Evolutionary conservation across 1,140 invertebrate genomes (phyloP).

Genomic region (Magallana ariakensis): DNA sequence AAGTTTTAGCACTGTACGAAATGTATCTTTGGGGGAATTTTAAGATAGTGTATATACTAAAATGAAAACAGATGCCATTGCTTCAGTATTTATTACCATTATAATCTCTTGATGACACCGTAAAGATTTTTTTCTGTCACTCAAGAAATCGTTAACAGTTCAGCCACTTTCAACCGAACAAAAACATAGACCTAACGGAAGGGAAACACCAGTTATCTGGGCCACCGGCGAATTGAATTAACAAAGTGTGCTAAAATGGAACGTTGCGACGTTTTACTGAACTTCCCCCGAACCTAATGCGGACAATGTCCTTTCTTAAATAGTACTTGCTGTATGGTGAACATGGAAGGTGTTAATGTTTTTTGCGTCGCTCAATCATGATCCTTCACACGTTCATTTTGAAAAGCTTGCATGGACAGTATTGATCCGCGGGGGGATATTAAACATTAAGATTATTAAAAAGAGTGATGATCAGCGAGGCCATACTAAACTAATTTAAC

Average conservation of each 20-base stretch:
- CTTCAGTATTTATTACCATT: too few relatives aligned
- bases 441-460: not conserved
- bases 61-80: too few relatives aligned
- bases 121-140: too few relatives aligned
- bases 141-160: too few relatives aligned
- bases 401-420: conserved; percentile 4
- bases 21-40: too few relatives aligned
- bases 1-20: too few relatives aligned
- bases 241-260: not conserved
- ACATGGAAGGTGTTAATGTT: not conserved
- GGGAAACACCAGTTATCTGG: not conserved
- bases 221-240: conserved; percentile 9
- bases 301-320: not conserved
- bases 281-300: not conserved
- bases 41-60: too few relatives aligned
- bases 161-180: too few relatives aligned
- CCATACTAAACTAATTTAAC: conserved; percentile 29
- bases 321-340: not conserved
- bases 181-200: too few relatives aligned
- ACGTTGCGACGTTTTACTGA: not conserved
- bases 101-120: too few relatives aligned
- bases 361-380: not conserved
- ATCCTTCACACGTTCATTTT: not conserved
- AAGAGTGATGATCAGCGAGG: conserved; percentile 17
- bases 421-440: not conserved